phyloP scores from a whole-genome alignment of 2,888 invertebrate species.

The Hemicrepidius hirtus region DNA sequence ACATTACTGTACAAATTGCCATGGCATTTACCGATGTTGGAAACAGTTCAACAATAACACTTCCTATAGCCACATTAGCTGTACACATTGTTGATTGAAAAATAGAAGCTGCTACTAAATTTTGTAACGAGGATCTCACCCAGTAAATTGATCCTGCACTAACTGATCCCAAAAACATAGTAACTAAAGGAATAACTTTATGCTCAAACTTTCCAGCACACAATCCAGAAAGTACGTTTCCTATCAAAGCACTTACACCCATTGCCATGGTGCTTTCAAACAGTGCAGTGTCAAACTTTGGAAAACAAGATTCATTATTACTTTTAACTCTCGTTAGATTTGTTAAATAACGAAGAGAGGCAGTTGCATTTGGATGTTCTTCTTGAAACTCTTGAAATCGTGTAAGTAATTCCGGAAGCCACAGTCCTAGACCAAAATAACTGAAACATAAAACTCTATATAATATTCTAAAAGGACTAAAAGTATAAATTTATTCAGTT shows the following conservation, averaged over 20 bases:
- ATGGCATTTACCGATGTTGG: constrained; percentile 74
- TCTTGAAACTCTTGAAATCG: constrained; percentile 72
- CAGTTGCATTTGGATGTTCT: constrained; percentile 72
- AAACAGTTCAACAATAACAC: constrained; percentile 68
- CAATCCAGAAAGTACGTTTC: constrained; percentile 79
- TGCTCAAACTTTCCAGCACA: constrained; percentile 69
- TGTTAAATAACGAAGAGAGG: constrained; percentile 72
- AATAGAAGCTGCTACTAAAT: constrained; percentile 75
- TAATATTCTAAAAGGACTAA: too few species aligned
- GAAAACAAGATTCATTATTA: constrained; percentile 70
- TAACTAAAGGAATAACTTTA: constrained; percentile 60
- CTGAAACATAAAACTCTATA: constrained; percentile 71
- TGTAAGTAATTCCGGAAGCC: constrained; percentile 86
- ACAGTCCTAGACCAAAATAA: constrained; percentile 81
- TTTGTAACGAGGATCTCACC: constrained; percentile 73
- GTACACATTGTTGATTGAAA: constrained; percentile 73
- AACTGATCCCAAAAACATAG: constrained; percentile 68
- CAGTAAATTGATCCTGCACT: constrained; percentile 78
- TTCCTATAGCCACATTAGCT: constrained; percentile 71
- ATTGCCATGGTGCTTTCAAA: constrained; percentile 81
- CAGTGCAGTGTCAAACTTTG: constrained; percentile 76
- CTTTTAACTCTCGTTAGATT: constrained; percentile 47
- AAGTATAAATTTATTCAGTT: too few species aligned
- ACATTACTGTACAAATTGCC: constrained; percentile 79
- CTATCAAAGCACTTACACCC: constrained; percentile 78